Percentiles rank a stretch among this genome's conserved stretches.
Conservation (phyloP, 1,140 invertebrate species). For the Phortica variegata region DNA sequence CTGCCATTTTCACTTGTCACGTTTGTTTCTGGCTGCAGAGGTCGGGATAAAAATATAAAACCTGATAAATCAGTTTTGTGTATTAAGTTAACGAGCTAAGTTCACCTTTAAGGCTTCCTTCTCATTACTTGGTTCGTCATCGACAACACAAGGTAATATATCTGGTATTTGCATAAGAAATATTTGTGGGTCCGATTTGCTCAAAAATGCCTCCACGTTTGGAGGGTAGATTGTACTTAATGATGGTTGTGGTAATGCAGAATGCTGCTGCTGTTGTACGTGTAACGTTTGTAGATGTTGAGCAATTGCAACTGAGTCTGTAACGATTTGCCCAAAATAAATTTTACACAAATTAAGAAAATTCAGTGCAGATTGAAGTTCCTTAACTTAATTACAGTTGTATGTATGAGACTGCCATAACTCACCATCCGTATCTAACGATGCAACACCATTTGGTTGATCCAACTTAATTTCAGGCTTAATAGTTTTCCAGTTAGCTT, state of each 20-base stretch:
- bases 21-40: slow-evolving; percentile 15
- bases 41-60: too few relatives aligned
- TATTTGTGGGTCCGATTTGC: slow-evolving; percentile 30
- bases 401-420: too few relatives aligned
- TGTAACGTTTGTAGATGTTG: slow-evolving; percentile 30
- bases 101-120: slow-evolving; percentile 9
- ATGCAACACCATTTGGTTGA: not conserved
- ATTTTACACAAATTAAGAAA: too few relatives aligned
- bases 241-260: slow-evolving; percentile 33
- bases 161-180: slow-evolving; percentile 57
- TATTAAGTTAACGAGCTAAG: not conserved
- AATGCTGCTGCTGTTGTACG: slow-evolving; percentile 12
- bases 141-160: slow-evolving; percentile 58
- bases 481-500: slow-evolving; percentile 38
- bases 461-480: slow-evolving; percentile 28
- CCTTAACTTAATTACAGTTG: too few relatives aligned
- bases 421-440: too few relatives aligned
- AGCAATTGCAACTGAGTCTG: slow-evolving; percentile 28
- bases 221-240: slow-evolving; percentile 39
- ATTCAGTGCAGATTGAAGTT: too few relatives aligned
- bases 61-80: not conserved
- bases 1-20: not conserved
- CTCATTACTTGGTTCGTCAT: slow-evolving; percentile 23
- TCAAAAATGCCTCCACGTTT: slow-evolving; percentile 33
- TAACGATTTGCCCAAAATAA: not conserved